Evolutionary conservation across 2,113 vertebrate species (phyloP), one percentile per base, ranked within the genome.

Genomic region (Amblyornis subalaris): DNA sequence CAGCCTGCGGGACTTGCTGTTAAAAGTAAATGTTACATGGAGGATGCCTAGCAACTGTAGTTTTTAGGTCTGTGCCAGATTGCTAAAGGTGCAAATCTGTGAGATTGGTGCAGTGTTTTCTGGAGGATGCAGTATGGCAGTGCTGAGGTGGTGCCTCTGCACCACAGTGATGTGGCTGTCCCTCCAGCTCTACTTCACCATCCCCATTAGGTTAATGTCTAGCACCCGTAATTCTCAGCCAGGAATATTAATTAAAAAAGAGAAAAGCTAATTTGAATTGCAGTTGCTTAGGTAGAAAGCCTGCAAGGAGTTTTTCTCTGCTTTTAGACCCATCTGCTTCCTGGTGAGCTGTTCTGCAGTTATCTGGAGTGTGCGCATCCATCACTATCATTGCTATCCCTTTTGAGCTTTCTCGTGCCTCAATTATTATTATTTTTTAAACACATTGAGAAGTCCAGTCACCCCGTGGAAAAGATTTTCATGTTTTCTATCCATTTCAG

Each of bases 1-100:
- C 89, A 95, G 94, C 55, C 78, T 91, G 93, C 3, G 4, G 84
- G 62, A 85, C 61, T 96, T 83, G 87, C 87, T 66, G 84, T 83
- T 92, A 35, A 65, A 87, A 95, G 85, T 85, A 85, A 90, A 77
- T 66, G 85, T 70, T 95, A 85, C 60, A 45, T 73, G 87, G 75
- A 93, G 74, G 91, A 89, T 97, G 94, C 93, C 89, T 95, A 95
- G 94, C 93, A 95, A 97, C 91, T 95, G 93, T 82, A 71, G 60
- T 54, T 83, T 62, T 76, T 44, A 80, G n/a, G 67, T 89, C 78
- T 93, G 55, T 96, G 92, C 92, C 94, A 93, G 65, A 69, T 38
- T 66, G 70, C 88, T 85, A 50, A 94, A 95, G 91, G 94, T 94
- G 71, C 86, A 85, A 70, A 95, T 89, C 93, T 69, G 84, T 94